Evolutionary conservation across 2,888 invertebrate genomes (phyloP).

Genomic region (Macroteleia sp.): DNA sequence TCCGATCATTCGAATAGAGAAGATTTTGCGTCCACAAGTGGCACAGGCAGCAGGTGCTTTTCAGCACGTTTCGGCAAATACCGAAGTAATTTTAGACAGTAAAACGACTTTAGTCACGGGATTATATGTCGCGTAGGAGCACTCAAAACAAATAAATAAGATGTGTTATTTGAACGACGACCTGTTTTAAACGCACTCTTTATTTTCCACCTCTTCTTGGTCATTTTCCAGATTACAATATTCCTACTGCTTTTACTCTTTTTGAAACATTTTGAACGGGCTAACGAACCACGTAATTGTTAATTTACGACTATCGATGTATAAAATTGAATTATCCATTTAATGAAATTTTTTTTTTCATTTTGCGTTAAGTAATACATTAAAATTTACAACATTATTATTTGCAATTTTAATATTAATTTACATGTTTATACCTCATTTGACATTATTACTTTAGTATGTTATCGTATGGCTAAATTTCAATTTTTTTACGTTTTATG

Average conservation of each 20-base stretch:
- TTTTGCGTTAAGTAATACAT: too few relatives aligned
- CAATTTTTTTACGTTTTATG: too few relatives aligned
- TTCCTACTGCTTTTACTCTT: not conserved
- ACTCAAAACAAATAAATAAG: constrained; percentile 54
- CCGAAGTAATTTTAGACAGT: constrained; percentile 56
- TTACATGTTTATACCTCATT: too few relatives aligned
- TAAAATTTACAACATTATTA: too few relatives aligned
- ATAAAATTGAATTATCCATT: constrained; percentile 14
- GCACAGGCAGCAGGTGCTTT: constrained; percentile 61
- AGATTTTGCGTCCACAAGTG: constrained; percentile 61
- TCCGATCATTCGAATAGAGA: constrained; percentile 53
- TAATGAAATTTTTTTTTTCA: too few relatives aligned
- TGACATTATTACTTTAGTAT: too few relatives aligned
- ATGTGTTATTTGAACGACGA: constrained; percentile 46
- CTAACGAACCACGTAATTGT: constrained; percentile 5
- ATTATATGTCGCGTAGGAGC: constrained; percentile 49
- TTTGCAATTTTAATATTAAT: too few relatives aligned
- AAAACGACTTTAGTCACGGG: constrained; percentile 48
- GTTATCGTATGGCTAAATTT: too few relatives aligned
- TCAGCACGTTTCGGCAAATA: constrained; percentile 51
- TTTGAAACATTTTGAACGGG: not conserved
- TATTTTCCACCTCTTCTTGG: constrained; percentile 11
- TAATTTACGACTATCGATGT: constrained; percentile 9
- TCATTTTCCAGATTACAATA: constrained; percentile 17
- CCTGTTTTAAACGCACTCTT: constrained; percentile 50